Evolutionary conservation across 2,797 vertebrate species (phyloP).

Genomic region (Aplochiton taeniatus): DNA sequence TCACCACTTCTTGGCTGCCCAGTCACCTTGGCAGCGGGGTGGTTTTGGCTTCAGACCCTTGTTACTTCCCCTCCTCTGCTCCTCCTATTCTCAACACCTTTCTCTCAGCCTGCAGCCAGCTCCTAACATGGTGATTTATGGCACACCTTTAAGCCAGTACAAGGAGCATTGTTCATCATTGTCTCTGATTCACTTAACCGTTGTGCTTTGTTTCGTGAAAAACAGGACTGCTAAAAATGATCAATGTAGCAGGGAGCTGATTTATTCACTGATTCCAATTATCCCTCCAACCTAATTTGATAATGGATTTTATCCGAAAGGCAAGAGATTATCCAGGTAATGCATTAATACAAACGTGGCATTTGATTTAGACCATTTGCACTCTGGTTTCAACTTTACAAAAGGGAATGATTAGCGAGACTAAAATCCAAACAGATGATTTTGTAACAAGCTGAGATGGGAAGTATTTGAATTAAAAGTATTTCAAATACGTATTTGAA

Average conservation of each 20-base stretch:
- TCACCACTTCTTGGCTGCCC: slow-evolving; percentile 30
- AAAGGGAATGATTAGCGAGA: slow-evolving; percentile 13
- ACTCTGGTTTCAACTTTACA: slow-evolving; percentile 23
- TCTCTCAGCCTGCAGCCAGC: slow-evolving; percentile 21
- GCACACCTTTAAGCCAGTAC: slow-evolving; percentile 30
- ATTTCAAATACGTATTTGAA: too few relatives aligned
- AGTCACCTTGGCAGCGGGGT: slow-evolving; percentile 50
- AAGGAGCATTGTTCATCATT: slow-evolving; percentile 22
- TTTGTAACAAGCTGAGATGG: too few relatives aligned
- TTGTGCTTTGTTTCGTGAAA: not conserved
- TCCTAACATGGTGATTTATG: slow-evolving; percentile 42
- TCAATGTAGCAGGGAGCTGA: slow-evolving; percentile 6
- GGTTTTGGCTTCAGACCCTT: slow-evolving; percentile 53
- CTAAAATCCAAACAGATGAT: not conserved
- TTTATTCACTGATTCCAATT: slow-evolving; percentile 25
- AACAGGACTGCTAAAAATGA: slow-evolving; percentile 11
- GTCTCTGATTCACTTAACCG: slow-evolving; percentile 11
- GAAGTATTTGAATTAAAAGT: too few relatives aligned
- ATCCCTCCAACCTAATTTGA: slow-evolving; percentile 38
- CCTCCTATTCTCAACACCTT: not conserved
- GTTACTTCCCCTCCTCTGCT: slow-evolving; percentile 8
- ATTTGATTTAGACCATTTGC: slow-evolving; percentile 39
- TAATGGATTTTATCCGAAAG: slow-evolving; percentile 44
- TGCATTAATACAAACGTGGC: slow-evolving; percentile 49
- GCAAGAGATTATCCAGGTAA: slow-evolving; percentile 41